phyloP scores from a whole-genome alignment of 1,140 invertebrate genomes.

The Gerris buenoi region DNA sequence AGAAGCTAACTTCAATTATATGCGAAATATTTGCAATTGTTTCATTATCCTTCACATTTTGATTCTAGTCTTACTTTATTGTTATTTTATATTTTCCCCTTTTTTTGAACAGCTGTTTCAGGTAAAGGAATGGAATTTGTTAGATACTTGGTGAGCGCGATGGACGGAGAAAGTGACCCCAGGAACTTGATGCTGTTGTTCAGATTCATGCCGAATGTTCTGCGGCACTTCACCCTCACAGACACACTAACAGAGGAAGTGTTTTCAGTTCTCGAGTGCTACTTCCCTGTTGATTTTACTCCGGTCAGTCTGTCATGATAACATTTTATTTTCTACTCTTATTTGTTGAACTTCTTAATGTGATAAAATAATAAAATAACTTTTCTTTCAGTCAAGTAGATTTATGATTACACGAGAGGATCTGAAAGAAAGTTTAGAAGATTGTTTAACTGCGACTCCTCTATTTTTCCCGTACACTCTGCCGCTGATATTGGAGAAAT shows the following conservation, averaged over 20 bases:
- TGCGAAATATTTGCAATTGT: too few relatives aligned
- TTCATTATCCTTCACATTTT: too few relatives aligned
- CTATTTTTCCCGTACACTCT: slow-evolving; percentile 60
- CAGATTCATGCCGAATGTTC: slow-evolving; percentile 45
- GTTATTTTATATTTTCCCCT: neutral
- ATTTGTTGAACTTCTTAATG: too few relatives aligned
- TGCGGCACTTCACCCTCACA: slow-evolving; percentile 46
- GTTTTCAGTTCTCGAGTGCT: slow-evolving; percentile 83
- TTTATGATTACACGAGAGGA: slow-evolving; percentile 50
- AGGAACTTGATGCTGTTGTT: slow-evolving; percentile 68
- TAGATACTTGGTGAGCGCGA: slow-evolving; percentile 28
- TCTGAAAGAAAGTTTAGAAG: slow-evolving; percentile 47
- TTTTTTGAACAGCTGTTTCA: neutral
- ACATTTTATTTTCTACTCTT: too few relatives aligned
- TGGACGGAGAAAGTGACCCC: slow-evolving; percentile 81
- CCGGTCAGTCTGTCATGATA: too few relatives aligned
- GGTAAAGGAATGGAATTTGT: neutral
- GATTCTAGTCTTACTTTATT: neutral
- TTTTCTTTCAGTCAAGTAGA: neutral
- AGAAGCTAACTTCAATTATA: too few relatives aligned
- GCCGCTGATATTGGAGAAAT: slow-evolving; percentile 65
- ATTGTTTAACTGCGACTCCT: slow-evolving; percentile 52
- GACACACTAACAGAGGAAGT: slow-evolving; percentile 65
- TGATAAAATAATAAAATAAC: too few relatives aligned
- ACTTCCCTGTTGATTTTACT: slow-evolving; percentile 84